phyloP scores from a whole-genome alignment of 2,113 vertebrate genomes.

The Gobiocypris rarus region DNA sequence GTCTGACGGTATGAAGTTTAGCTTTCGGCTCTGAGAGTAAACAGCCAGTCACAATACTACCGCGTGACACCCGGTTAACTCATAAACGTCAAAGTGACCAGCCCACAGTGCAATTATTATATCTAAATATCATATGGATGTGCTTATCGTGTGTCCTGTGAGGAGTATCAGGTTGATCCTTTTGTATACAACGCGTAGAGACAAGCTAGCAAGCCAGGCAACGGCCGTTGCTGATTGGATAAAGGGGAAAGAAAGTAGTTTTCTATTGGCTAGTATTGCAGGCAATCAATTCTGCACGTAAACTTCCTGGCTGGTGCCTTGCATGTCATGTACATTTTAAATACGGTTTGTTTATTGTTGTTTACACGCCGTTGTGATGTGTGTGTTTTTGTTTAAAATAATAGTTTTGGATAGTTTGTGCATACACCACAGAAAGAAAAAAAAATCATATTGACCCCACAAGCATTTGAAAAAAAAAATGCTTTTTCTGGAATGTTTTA shows the following conservation, averaged over 20 bases:
- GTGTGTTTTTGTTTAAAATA: background rate
- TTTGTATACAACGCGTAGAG: background rate
- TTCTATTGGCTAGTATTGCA: constrained; percentile 1
- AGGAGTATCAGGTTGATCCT: background rate
- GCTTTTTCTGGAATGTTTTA: background rate
- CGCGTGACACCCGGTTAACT: constrained; percentile 70
- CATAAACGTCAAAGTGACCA: constrained; percentile 3
- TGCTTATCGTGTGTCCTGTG: background rate
- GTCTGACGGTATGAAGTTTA: background rate
- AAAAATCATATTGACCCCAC: background rate
- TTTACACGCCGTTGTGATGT: background rate
- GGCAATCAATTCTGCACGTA: background rate
- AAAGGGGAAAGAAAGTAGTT: background rate
- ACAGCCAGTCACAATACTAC: constrained; percentile 67
- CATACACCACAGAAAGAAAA: background rate
- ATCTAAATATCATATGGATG: background rate
- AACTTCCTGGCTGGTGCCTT: background rate
- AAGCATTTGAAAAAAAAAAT: too few relatives aligned
- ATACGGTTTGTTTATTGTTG: background rate
- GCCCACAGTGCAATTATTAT: background rate
- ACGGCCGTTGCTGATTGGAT: background rate
- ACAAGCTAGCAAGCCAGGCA: background rate
- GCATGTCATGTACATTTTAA: background rate
- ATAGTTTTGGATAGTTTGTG: background rate
- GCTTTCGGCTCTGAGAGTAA: background rate